These are phyloP conservation scores for Coelopa frigida DNA, from an alignment of 1,140 invertebrate species.

Conservation along the genomic window DNA sequence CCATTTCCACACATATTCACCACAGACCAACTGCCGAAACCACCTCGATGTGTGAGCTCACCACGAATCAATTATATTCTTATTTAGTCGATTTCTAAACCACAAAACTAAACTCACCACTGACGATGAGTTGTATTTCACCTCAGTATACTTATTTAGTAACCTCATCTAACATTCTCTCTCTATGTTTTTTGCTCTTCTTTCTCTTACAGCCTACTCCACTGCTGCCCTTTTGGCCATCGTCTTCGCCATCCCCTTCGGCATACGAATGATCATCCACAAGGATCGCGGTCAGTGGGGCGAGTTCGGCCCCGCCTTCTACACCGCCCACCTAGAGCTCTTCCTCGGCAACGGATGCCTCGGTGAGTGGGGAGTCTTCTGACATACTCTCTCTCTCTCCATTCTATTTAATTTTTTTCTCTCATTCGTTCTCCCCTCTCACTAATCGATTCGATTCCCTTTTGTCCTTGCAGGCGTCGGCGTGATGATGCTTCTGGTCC, in stretches of 20 bases:
- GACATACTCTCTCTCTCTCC: background rate
- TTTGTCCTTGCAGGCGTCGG: constrained; percentile 53
- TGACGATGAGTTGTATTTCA: too few relatives aligned
- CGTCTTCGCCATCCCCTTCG: constrained; percentile 63
- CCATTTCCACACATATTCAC: too few relatives aligned
- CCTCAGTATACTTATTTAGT: too few relatives aligned
- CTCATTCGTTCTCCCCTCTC: too few relatives aligned
- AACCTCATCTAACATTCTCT: too few relatives aligned
- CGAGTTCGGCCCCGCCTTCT: constrained; percentile 58
- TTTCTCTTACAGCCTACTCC: constrained; percentile 54
- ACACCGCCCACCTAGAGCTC: constrained; percentile 65
- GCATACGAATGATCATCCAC: constrained; percentile 59
- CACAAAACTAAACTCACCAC: too few relatives aligned
- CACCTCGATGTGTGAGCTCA: too few relatives aligned
- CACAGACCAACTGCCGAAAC: too few relatives aligned
- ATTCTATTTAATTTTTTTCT: background rate
- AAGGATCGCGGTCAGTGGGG: constrained; percentile 58
- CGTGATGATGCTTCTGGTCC: constrained; percentile 70
- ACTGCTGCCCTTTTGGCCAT: constrained; percentile 63
- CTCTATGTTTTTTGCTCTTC: too few relatives aligned
- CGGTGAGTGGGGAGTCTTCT: constrained; percentile 46
- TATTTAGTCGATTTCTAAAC: too few relatives aligned
- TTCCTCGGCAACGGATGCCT: constrained; percentile 68
- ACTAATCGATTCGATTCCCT: too few relatives aligned
- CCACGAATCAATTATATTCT: too few relatives aligned